Percentiles rank a stretch among this genome's conserved stretches.
Evolutionary conservation across 92 coral and sea anemone genomes (phyloP).

Genomic region (Bergia puertoricense): DNA sequence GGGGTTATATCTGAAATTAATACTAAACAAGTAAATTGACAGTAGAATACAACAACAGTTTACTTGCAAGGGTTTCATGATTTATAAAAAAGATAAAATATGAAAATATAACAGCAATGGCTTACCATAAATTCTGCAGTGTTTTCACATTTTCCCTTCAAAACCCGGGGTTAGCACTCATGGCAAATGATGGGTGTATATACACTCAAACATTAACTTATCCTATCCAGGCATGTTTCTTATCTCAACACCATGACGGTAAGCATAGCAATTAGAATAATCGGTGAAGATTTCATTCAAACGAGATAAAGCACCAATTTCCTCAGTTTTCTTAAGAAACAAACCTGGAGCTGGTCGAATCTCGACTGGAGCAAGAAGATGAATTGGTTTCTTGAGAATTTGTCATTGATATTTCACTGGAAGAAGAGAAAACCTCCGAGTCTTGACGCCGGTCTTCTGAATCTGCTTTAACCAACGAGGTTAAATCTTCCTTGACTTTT

Average conservation of each 20-base stretch:
- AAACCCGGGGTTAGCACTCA: too few relatives aligned
- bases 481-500: conserved; percentile 5
- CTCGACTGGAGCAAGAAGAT: conserved; percentile 25
- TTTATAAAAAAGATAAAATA: too few relatives aligned
- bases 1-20: too few relatives aligned
- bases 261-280: not conserved
- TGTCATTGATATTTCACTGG: conserved; percentile 10
- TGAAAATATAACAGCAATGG: too few relatives aligned
- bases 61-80: not conserved
- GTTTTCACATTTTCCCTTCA: too few relatives aligned
- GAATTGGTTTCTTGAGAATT: conserved; percentile 22
- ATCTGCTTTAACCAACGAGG: not conserved
- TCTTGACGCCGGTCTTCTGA: not conserved
- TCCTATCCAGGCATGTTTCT: not conserved
- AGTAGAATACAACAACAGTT: not conserved
- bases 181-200: too few relatives aligned
- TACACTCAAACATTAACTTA: not conserved
- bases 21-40: too few relatives aligned
- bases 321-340: not conserved
- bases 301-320: not conserved
- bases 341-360: conserved; percentile 27
- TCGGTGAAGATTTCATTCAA: not conserved
- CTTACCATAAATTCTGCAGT: too few relatives aligned
- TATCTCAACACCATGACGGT: not conserved
- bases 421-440: conserved; percentile 1